These are phyloP conservation scores for Holothuria leucospilota DNA, from an alignment of 53 echinoderm and acorn worm genomes.

Conservation along the genomic window DNA sequence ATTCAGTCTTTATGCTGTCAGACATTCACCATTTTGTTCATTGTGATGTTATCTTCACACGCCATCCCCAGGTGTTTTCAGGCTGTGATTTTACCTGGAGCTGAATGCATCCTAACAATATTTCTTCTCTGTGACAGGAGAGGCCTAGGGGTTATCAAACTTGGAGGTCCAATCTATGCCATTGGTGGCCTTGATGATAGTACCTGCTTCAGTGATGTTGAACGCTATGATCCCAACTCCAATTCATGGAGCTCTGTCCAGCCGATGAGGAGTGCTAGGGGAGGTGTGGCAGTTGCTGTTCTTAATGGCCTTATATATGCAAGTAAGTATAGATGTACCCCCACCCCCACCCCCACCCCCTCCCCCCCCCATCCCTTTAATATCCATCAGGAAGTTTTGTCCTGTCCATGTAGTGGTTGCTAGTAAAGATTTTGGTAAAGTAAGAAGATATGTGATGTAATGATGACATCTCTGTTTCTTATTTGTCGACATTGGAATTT, in stretches of 20 bases:
- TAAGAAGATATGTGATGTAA: too few species aligned
- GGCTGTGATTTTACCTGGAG: background rate
- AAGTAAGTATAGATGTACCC: slow-evolving; percentile 48
- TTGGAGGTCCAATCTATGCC: slow-evolving; percentile 93
- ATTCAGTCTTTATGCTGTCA: too few species aligned
- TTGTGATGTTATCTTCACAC: background rate
- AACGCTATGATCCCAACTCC: slow-evolving; percentile 82
- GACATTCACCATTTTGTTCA: background rate
- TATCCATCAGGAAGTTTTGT: too few species aligned
- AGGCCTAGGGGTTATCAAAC: slow-evolving; percentile 82
- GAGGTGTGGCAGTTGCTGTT: slow-evolving; percentile 91
- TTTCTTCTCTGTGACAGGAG: slow-evolving; percentile 57
- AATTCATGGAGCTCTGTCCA: slow-evolving; percentile 83
- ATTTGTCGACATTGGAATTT: too few species aligned
- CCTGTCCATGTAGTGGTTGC: too few species aligned
- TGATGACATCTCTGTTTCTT: too few species aligned
- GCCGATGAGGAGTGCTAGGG: slow-evolving; percentile 89
- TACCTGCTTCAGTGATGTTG: slow-evolving; percentile 87
- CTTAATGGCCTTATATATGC: slow-evolving; percentile 92
- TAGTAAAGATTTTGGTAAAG: too few species aligned
- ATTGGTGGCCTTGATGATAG: slow-evolving; percentile 95
- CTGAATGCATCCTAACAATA: background rate
- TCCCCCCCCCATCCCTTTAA: too few species aligned
- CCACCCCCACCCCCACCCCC: too few species aligned
- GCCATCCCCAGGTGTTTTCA: too few species aligned